These are phyloP conservation scores for Augochlorella aurata DNA, from an alignment of 2,888 invertebrate species.

Conservation along the genomic window DNA sequence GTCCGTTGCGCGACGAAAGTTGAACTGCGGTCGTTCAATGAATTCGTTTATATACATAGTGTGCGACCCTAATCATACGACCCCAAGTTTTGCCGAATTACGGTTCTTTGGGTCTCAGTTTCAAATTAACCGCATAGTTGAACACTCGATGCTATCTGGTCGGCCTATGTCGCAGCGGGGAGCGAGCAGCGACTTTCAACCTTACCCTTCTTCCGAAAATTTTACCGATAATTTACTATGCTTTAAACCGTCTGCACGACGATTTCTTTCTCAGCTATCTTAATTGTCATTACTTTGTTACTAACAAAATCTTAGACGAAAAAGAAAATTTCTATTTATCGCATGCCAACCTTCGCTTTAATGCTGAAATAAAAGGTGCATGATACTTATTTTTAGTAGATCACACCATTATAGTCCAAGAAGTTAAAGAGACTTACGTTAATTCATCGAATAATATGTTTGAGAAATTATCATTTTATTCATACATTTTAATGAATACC, in stretches of 20 bases:
- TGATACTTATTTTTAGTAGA: too few relatives aligned
- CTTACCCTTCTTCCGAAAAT: background rate
- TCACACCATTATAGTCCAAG: too few relatives aligned
- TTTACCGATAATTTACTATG: background rate
- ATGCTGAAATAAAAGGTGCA: too few relatives aligned
- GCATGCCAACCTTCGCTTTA: too few relatives aligned
- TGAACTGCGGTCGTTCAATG: slow-evolving; percentile 38
- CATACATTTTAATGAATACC: background rate
- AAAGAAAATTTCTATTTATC: too few relatives aligned
- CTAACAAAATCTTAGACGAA: too few relatives aligned
- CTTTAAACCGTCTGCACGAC: background rate
- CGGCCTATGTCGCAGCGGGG: slow-evolving; percentile 15
- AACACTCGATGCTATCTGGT: slow-evolving; percentile 47
- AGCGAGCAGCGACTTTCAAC: slow-evolving; percentile 46
- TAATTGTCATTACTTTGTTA: too few relatives aligned
- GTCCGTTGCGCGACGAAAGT: slow-evolving; percentile 32
- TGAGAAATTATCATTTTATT: too few relatives aligned
- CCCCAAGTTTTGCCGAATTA: slow-evolving; percentile 68
- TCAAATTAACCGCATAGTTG: slow-evolving; percentile 81
- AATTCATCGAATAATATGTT: too few relatives aligned
- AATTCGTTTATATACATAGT: slow-evolving; percentile 41
- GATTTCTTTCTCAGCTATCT: too few relatives aligned
- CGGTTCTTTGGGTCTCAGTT: slow-evolving; percentile 56
- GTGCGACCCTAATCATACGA: slow-evolving; percentile 31
- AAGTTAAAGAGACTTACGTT: too few relatives aligned